These are phyloP conservation scores for Megastigmus dorsalis DNA, from an alignment of 2,888 invertebrate species.

Conservation along the genomic window DNA sequence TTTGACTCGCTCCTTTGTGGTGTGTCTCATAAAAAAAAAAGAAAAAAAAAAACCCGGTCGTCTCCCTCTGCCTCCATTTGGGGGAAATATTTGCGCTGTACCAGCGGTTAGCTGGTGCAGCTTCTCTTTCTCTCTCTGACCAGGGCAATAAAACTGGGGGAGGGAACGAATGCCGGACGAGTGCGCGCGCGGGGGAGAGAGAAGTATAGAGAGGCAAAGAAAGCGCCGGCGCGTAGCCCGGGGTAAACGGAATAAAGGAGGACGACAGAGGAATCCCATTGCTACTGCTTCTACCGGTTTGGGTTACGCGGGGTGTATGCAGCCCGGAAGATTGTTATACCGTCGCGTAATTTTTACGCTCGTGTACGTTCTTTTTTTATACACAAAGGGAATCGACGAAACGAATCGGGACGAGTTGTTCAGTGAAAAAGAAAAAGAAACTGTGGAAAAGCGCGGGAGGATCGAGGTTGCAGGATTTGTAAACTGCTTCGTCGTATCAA, in stretches of 20 bases:
- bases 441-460: too few relatives aligned
- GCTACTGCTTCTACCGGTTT: too few relatives aligned
- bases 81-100: slow-evolving; percentile 28
- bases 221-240: slow-evolving; percentile 1
- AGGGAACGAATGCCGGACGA: neutral
- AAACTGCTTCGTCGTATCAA: slow-evolving; percentile 25
- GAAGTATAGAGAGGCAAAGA: too few relatives aligned
- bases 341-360: slow-evolving; percentile 4
- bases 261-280: too few relatives aligned
- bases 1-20: slow-evolving; percentile 37
- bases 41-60: too few relatives aligned
- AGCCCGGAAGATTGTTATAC: slow-evolving; percentile 10
- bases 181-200: too few relatives aligned
- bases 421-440: too few relatives aligned
- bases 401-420: too few relatives aligned
- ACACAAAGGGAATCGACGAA: too few relatives aligned
- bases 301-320: neutral
- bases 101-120: neutral
- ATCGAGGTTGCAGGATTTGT: too few relatives aligned
- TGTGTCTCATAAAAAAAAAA: slow-evolving; percentile 19
- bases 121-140: neutral
- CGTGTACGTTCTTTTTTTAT: neutral
- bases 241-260: neutral
- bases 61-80: slow-evolving; percentile 17
- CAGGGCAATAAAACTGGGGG: slow-evolving; percentile 13